phyloP scores from a whole-genome alignment of 2,888 invertebrate species.

The Acleris holmiana region DNA sequence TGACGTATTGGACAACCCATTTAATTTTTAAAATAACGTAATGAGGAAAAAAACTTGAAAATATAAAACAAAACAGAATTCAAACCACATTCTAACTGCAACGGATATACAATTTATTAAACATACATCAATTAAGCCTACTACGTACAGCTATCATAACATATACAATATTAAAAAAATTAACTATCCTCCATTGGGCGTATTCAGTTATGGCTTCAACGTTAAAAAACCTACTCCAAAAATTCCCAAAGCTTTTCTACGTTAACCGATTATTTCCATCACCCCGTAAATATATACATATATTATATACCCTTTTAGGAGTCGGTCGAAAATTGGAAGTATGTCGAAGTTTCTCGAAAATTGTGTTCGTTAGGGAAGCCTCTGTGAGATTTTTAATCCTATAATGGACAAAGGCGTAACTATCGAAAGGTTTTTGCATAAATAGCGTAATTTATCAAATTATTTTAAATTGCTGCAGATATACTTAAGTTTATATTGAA shows the following conservation, averaged over 20 bases:
- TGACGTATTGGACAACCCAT: too few relatives aligned
- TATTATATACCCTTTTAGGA: conserved; percentile 8
- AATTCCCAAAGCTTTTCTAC: background rate
- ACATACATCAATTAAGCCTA: conserved; percentile 51
- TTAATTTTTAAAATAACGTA: too few relatives aligned
- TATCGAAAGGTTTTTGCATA: conserved; percentile 31
- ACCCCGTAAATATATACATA: conserved; percentile 9
- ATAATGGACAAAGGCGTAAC: conserved; percentile 26
- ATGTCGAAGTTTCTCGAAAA: conserved; percentile 44
- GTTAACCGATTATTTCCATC: background rate
- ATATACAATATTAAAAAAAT: conserved; percentile 60
- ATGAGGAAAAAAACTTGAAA: too few relatives aligned
- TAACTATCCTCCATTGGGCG: conserved; percentile 43
- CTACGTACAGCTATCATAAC: conserved; percentile 70
- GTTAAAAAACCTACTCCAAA: conserved; percentile 28
- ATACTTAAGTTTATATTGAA: too few relatives aligned
- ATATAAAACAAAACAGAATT: background rate
- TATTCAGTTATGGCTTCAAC: conserved; percentile 35
- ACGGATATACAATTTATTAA: conserved; percentile 43
- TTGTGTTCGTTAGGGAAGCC: conserved; percentile 50
- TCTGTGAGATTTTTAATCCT: conserved; percentile 44
- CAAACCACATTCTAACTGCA: conserved; percentile 11
- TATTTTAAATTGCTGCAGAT: too few relatives aligned
- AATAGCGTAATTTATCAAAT: too few relatives aligned
- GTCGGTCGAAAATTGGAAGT: conserved; percentile 43